A percentile compares a stretch with the other conserved stretches of the same genome.
Conservation (phyloP, 2,888 invertebrate genomes). For the Plusia festucae region DNA sequence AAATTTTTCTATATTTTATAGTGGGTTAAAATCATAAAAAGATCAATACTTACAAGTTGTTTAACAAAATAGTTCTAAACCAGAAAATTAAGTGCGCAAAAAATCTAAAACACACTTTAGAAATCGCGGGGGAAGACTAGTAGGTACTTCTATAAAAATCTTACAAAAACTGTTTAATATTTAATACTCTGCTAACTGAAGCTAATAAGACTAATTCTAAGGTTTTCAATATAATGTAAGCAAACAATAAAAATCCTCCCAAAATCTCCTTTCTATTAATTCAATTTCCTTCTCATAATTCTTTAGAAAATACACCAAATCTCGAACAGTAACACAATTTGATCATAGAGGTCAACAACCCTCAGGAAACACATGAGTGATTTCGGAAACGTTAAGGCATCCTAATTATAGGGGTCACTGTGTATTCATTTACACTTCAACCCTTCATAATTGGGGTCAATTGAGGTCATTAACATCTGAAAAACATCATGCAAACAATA, state of each 20-base stretch:
- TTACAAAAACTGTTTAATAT: too few relatives aligned
- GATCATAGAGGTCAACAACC: not conserved
- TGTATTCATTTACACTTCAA: not conserved
- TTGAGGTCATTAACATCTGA: not conserved
- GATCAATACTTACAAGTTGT: too few relatives aligned
- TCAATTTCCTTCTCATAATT: not conserved
- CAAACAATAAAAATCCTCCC: not conserved
- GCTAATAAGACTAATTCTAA: too few relatives aligned
- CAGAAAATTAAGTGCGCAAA: too few relatives aligned
- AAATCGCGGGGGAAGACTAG: too few relatives aligned
- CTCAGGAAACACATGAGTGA: not conserved
- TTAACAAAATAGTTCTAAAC: too few relatives aligned
- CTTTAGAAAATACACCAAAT: not conserved
- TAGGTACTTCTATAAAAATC: too few relatives aligned
- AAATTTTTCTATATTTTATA: too few relatives aligned
- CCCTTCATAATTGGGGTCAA: not conserved
- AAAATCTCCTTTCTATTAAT: not conserved
- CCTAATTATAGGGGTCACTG: conserved; percentile 4
- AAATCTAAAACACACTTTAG: too few relatives aligned
- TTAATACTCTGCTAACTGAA: too few relatives aligned
- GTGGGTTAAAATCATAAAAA: too few relatives aligned
- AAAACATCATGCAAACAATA: not conserved
- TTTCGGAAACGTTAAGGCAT: not conserved
- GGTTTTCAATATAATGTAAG: not conserved
- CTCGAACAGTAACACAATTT: not conserved